Base-by-base conservation (phyloP, 2,797 vertebrate genomes). In the Bufotes viridis region DNA sequence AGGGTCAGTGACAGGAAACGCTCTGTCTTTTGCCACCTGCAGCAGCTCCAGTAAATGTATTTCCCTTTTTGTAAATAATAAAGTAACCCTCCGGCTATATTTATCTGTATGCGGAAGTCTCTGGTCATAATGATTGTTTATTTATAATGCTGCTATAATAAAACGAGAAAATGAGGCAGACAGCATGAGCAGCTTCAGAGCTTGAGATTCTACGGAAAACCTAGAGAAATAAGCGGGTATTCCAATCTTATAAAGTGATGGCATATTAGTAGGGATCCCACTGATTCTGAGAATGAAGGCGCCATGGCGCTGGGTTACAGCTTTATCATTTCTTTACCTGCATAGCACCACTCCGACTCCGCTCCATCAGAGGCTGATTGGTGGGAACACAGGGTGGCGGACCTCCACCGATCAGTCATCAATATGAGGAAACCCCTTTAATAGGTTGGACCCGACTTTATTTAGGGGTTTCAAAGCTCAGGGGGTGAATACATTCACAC, bases 21-120 rank as follows among this genome's bases (percentile, higher is more conserved):
- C 13, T 22, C 5, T 7, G 8, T 22, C 26, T 29, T 18, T 81
- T 65, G n/a, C 58, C 22, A 81, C 78, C 78, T 81, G 58, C 78
- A 42, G 3, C 29, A 20, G 42, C 74, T 74, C 78, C 69, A 87
- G 67, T 87, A 87, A 72, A 29, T n/a, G 9, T 14, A 51, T 67
- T 81, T 81, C 78, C 67, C 55, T 74, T 81, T 74, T 20, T 58
- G 61, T 80, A 57, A 69, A 79, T 42, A 42, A 42, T 42, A 65
- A 51, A 24, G n/a, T 15, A 7, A 12, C 6, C 13, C 9, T 58
- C 53, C 58, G 20, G 57, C 9, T 34, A 34, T 80, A 34, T 80
- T 63, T 63, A 63, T 13, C 60, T 42, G 1, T 49, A 11, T 63
- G 4, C 60, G 79, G 79, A 81, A 81, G 58, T 65, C 20, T 81